Base-by-base conservation (phyloP, 2,888 invertebrate species). In the Sinelater perroti region DNA sequence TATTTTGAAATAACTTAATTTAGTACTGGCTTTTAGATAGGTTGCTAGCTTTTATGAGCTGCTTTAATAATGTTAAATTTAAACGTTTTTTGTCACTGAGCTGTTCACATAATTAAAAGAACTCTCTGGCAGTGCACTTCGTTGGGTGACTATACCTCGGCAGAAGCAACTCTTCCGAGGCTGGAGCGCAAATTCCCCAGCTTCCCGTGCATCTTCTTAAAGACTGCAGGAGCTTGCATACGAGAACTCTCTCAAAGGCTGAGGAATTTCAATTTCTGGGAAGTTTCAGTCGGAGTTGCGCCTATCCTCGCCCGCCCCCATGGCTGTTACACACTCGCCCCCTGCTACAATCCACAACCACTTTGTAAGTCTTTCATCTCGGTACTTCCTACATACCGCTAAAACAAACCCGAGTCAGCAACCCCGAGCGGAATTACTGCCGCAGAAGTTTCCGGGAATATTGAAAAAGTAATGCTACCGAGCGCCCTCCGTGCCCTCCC, bases 261-360 rank as follows among this genome's bases (percentile, higher is more conserved):
- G 67, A 64, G 73, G 72, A 73, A 73, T 72, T 73, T 70, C 72
- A 73, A 73, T 73, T 73, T 71, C 70, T 70, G 63, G 67, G 69
- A 71, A 72, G 71, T 72, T 72, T 71, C 65, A 66, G 67, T 66
- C 61, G 67, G 63, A 56, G 65, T 67, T 62, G 65, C 63, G 69
- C 68, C 69, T 69, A 67, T 60, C 56, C 50, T 56, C 63, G 57
- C 50, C 59, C 40, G 51, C 54, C 51, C 59, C 55, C 52, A 44
- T 46, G 21, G 33, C 42, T 46, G 21, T 35, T 30, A 54, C 53
- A 58, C 55, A 47, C 35, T 50, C 55, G 44, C 53, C 56, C 51
- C 63, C 56, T 24, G 61, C 55, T 35, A 63, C 68, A 67, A 69
- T 70, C 70, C 69, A 65, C 71, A 71, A 69, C 64, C 68, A 66